A percentile compares a stretch with the other conserved stretches of the same genome.
These are phyloP conservation scores for Noctua janthina DNA, from an alignment of 2,888 invertebrate genomes.

Conservation along the genomic window DNA sequence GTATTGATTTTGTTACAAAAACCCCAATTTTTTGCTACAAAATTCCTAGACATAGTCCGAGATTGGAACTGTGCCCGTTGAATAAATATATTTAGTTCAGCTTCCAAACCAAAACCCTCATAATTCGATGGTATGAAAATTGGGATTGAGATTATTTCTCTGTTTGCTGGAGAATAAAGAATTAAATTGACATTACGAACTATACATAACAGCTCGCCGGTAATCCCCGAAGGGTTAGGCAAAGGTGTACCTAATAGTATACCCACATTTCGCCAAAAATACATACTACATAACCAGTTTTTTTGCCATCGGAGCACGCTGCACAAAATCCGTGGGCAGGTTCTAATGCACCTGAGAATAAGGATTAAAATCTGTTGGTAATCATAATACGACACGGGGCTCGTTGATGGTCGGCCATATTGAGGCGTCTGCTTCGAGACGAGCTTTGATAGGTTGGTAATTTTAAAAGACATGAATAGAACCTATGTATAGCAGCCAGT, in stretches of 20 bases:
- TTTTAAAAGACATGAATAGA: not conserved
- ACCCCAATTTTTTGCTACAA: slow-evolving; percentile 8
- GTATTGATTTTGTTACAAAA: slow-evolving; percentile 22
- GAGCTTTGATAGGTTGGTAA: not conserved
- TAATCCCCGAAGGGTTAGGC: no score
- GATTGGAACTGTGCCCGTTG: slow-evolving; percentile 44
- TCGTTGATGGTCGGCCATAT: not conserved
- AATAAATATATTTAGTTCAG: slow-evolving; percentile 31
- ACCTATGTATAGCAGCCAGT: not conserved
- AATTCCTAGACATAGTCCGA: slow-evolving; percentile 23
- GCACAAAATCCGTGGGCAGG: no score
- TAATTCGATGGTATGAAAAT: not conserved
- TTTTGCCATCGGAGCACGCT: not conserved
- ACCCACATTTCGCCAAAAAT: no score
- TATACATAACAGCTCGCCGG: not conserved
- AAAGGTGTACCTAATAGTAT: no score
- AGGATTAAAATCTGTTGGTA: not conserved
- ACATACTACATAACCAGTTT: not conserved
- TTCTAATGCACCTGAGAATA: not conserved
- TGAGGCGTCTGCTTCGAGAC: not conserved
- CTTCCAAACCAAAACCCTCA: not conserved
- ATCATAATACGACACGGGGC: not conserved
- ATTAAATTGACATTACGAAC: not conserved
- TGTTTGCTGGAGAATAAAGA: not conserved
- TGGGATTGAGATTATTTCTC: not conserved